Conservation (phyloP, 2,113 vertebrate genomes). For the Cyanoliseus patagonus region DNA sequence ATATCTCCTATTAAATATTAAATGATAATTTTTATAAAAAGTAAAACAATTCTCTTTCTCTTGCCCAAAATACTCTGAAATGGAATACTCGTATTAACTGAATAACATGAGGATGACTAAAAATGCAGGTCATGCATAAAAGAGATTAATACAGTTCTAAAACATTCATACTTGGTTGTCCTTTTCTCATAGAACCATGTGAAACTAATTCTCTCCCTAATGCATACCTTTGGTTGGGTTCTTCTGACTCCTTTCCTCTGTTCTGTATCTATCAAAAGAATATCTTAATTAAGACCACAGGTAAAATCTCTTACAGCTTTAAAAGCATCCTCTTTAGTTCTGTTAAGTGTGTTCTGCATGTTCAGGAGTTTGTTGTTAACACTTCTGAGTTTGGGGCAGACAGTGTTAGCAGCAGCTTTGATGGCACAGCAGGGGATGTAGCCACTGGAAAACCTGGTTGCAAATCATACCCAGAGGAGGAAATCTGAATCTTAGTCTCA, state of each 20-base stretch:
- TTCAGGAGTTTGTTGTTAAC: not conserved
- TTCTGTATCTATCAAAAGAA: not conserved
- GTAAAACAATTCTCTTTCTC: not conserved
- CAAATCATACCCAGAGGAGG: not conserved
- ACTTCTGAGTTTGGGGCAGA: not conserved
- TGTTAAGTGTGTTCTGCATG: not conserved
- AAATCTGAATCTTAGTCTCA: not conserved
- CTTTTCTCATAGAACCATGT: not conserved
- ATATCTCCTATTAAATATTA: slow-evolving; percentile 34
- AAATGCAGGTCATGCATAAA: not conserved
- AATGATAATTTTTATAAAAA: slow-evolving; percentile 25
- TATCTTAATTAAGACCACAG: not conserved
- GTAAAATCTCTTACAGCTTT: not conserved
- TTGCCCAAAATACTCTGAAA: slow-evolving; percentile 8
- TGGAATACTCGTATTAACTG: not conserved
- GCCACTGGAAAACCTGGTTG: not conserved
- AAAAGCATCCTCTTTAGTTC: not conserved
- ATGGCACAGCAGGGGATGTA: not conserved
- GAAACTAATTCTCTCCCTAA: not conserved
- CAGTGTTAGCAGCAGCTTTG: not conserved
- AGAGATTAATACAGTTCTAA: not conserved
- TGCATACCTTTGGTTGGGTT: not conserved
- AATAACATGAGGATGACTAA: not conserved
- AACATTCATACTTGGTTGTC: not conserved
- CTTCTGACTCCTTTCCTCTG: not conserved